phyloP scores from a whole-genome alignment of 2,113 vertebrate genomes.

The mouse (Mus musculus) region GRCm39 chr16:33229501-33230000 shows the following conservation, averaged over 20 bases:
- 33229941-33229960: neutral
- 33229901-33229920: neutral
- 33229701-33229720: neutral
- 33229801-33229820: neutral
- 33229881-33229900: neutral
- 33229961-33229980: neutral
- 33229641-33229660: neutral
- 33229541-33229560: neutral
- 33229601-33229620: neutral
- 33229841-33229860: neutral
- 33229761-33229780: too few relatives aligned
- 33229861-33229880: neutral
- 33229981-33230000: neutral
- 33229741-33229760: neutral
- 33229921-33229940: neutral
- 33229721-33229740: neutral
- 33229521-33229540: neutral
- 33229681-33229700: neutral
- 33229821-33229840: neutral
- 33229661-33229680: neutral
- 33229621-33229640: neutral
- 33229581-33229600: neutral
- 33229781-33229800: neutral
- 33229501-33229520: neutral
- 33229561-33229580: neutral